Evolutionary conservation across 2,797 vertebrate species (phyloP), one percentile per base, ranked within the genome.

Genomic region (Myotis vivesi): DNA sequence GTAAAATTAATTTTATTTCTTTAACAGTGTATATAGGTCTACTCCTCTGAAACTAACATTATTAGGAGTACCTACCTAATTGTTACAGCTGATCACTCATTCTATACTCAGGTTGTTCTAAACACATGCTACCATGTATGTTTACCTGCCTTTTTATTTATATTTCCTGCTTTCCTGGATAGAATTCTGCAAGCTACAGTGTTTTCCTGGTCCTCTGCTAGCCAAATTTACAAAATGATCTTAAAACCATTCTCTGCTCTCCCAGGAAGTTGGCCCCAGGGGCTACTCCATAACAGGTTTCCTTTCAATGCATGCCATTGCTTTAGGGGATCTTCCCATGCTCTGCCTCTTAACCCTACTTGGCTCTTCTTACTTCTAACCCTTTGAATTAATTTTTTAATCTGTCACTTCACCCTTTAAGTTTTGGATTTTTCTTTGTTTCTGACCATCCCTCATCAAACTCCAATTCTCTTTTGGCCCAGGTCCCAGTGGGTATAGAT

Each of bases 171-270:
- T 89, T 75, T 13, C 91, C 59, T 88, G 3, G 8, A 16, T 81
- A 81, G 55, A 90, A 84, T 86, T 83, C 53, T 92, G 13, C 10
- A 89, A 83, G 12, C 64, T 90, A 66, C 33, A 84, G 49, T 53
- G 20, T 85, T 82, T 82, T 64, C 25, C 33, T 69, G 28, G 23
- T 51, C 23, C 51, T 92, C 62, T 92, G 84, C 46, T 66, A 76
- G 55, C 15, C 68, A 93, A 44, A 72, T 86, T 82, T 83, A 68
- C 38, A 89, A 94, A 91, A 77, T 89, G n/a, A 16, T 92, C 64
- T 81, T 82, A 94, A n/a, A n/a, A n/a, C 10, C 4, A 64, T 77
- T 91, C 62, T 83, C 33, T 90, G 30, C 8, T 95, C 8, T 83
- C 36, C 41, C 46, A 77, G 30, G 55, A 66, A 85, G 28, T 8